A percentile compares a stretch with the other conserved stretches of the same genome.
phyloP scores from a whole-genome alignment of 2,113 vertebrate genomes.

The Cinclus mexicanus region DNA sequence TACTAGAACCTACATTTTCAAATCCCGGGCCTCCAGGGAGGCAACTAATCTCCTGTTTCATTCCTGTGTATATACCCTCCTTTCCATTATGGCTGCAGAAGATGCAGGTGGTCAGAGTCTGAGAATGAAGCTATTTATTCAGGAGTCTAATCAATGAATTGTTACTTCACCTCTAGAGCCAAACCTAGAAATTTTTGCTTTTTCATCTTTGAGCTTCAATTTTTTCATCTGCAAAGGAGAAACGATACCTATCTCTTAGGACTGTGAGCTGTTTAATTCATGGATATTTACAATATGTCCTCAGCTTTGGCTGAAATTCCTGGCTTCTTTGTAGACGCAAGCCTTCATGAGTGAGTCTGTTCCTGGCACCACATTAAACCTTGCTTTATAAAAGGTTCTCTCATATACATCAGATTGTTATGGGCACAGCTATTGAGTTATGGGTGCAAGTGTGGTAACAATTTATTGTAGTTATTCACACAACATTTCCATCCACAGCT shows the following conservation, averaged over 20 bases:
- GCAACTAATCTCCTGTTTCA: background rate
- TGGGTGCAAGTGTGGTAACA: slow-evolving; percentile 12
- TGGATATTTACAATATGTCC: background rate
- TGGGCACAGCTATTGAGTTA: background rate
- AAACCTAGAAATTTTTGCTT: background rate
- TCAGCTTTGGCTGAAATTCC: slow-evolving; percentile 24
- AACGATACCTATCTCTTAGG: background rate
- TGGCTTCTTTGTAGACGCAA: background rate
- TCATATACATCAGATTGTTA: background rate
- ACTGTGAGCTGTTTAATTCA: background rate
- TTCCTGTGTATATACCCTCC: background rate
- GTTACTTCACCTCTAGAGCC: background rate
- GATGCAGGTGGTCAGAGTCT: background rate
- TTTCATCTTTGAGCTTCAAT: background rate
- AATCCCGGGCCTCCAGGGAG: background rate
- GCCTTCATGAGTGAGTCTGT: background rate
- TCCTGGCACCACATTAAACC: background rate
- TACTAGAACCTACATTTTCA: background rate
- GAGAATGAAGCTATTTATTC: slow-evolving; percentile 1
- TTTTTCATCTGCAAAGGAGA: background rate
- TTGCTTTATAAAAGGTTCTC: background rate
- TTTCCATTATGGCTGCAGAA: background rate
- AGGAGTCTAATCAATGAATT: background rate
- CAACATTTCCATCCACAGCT: background rate
- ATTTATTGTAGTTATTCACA: background rate